phyloP scores from a whole-genome alignment of 2,888 invertebrate genomes.

The Cerastis leucographa region DNA sequence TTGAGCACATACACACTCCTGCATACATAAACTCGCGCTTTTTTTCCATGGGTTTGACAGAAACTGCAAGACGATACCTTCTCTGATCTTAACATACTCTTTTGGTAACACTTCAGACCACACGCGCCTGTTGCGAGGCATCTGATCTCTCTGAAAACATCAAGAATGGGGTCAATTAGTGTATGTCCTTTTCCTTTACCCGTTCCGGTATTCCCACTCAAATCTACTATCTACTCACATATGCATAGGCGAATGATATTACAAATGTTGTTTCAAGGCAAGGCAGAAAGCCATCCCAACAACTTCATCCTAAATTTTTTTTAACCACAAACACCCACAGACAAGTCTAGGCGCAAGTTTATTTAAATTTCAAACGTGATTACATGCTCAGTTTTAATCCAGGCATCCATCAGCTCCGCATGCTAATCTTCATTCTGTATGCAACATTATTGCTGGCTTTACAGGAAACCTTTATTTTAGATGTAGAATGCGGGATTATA shows the following conservation, averaged over 20 bases:
- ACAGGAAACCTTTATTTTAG: conserved; percentile 56
- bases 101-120: too few species aligned
- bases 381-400: conserved; percentile 44
- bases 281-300: neutral
- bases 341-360: conserved; percentile 38
- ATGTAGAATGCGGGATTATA: conserved; percentile 51
- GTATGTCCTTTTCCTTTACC: too few species aligned
- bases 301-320: conserved; percentile 30
- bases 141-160: too few species aligned
- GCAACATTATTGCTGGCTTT: conserved; percentile 45
- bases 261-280: conserved; percentile 14
- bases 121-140: too few species aligned
- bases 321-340: conserved; percentile 40
- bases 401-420: conserved; percentile 38
- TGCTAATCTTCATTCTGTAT: conserved; percentile 36
- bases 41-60: too few species aligned
- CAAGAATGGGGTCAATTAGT: too few species aligned
- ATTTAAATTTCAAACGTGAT: conserved; percentile 56
- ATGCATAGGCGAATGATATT: conserved; percentile 7
- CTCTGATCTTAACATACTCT: too few species aligned
- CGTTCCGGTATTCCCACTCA: too few species aligned
- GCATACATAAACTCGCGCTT: too few species aligned
- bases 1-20: neutral
- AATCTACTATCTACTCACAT: too few species aligned
- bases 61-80: too few species aligned